Evolutionary conservation across 2,888 invertebrate genomes (phyloP), one percentile per base, ranked within the genome.

Genomic region (Choreutis nemorana): DNA sequence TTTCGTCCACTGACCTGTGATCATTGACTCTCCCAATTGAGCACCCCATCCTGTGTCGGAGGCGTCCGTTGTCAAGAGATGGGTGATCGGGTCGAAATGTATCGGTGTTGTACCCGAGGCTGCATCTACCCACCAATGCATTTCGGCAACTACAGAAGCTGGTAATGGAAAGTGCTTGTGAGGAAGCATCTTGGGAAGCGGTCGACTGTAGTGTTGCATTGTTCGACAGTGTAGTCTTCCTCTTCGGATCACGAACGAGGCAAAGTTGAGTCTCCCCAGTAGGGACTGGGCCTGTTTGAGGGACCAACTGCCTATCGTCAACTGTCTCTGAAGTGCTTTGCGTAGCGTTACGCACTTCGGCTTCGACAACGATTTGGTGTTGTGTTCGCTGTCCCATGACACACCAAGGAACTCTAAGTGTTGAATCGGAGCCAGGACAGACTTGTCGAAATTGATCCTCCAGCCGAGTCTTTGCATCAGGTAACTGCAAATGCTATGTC

Each of bases 241-340:
- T 13, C 27, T 12, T 8, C 26, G 26, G n/a, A 12, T 26, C 18
- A 21, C 11, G 12, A 28, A 21, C 1, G 36, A 28, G 12, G 41
- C 40, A 26, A 43, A 45, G 40, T 43, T 42, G 35, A 43, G 36
- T 35, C 36, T 35, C 32, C 43, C 40, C 33, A 43, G 16, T 15
- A 39, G 36, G 15, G 33, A 32, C 21, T 36, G 36, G 27, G 24
- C 23, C 29, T 42, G 37, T 29, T 27, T 36, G 36, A 39, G 38
- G 29, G 37, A 38, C 35, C 37, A 41, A 10, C 23, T 32, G 29
- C 35, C 26, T 29, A n/a, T 29, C 15, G 10, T 12, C 7, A 37
- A 23, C 23, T 33, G 34, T 8, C 22, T 21, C 22, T 34, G 32
- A 12, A 34, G 20, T 36, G 28, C 35, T 7, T 7, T 40, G 31